Evolutionary conservation across 2,113 vertebrate genomes (phyloP), one percentile per base, ranked within the genome.

Genomic region (Fregata magnificens): DNA sequence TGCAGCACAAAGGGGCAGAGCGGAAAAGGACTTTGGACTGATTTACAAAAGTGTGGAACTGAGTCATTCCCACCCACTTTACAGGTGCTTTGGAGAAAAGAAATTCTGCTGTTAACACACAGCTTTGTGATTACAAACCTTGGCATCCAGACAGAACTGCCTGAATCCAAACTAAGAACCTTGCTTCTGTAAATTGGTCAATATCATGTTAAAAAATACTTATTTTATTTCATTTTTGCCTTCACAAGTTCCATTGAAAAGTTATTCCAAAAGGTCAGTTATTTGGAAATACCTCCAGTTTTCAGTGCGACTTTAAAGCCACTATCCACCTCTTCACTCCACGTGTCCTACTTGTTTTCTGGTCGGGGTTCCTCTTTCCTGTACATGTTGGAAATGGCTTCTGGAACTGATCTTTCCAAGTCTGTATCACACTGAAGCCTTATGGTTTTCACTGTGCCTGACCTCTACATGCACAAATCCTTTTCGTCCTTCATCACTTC

Each of bases 391-490:
- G 13, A 63, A 82, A 71, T 13, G 26, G 13, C 4, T 66, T 95
- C 44, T 89, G 29, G 38, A 84, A 63, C 13, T 8, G 69, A 66
- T 66, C 25, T 71, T 87, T 95, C 22, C 15, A 56, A 61, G 24
- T 13, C 19, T 13, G 40, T 44, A 44, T 49, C 19, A 62, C 17
- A 71, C 10, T 0, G 4, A 84, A 84, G 11, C 8, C n/a, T 69
- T 52, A 29, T 16, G 13, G 7, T 26, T 69, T 78, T 76, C 29
- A 3, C 16, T 52, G 11, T 56, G 11, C 10, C 42, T 78, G 40
- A 36, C 15, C 10, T 5, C 7, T 40, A 36, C 16, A 31, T 0
- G 1, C 31, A 76, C 6, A 62, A 20, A 59, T n/a, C 13, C 24
- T 77, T 88, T 76, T 93, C 25, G 15, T 66, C 47, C 86, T 90